Percentiles rank a stretch among this genome's conserved stretches.
phyloP scores from a whole-genome alignment of 1,140 invertebrate species.

The Aphelenchoides fujianensis region DNA sequence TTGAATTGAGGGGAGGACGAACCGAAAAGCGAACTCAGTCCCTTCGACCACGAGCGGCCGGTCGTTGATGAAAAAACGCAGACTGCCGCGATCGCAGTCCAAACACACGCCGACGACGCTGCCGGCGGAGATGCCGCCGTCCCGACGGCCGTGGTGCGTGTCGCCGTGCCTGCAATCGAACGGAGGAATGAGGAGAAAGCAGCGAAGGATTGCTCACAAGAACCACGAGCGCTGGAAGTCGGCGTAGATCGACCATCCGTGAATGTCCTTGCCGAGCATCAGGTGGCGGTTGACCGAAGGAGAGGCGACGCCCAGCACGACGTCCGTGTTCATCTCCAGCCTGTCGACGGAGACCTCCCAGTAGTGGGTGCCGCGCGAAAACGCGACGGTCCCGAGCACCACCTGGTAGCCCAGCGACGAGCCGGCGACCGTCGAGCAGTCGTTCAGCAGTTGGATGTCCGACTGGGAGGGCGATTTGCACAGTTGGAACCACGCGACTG shows the following conservation, averaged over 20 bases:
- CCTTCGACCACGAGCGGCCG: slow-evolving; percentile 69
- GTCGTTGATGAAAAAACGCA: slow-evolving; percentile 91
- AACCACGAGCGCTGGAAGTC: slow-evolving; percentile 87
- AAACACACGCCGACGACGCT: slow-evolving; percentile 84
- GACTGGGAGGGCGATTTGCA: slow-evolving; percentile 70
- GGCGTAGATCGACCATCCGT: slow-evolving; percentile 99
- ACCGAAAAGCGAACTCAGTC: slow-evolving; percentile 67
- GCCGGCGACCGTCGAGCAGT: slow-evolving; percentile 77
- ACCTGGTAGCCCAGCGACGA: slow-evolving; percentile 90
- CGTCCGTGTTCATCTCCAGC: slow-evolving; percentile 91
- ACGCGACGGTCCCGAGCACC: slow-evolving; percentile 82
- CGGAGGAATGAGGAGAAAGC: too few species aligned
- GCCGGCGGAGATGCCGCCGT: slow-evolving; percentile 83
- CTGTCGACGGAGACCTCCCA: slow-evolving; percentile 89
- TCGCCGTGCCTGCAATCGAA: too few species aligned
- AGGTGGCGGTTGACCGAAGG: slow-evolving; percentile 83
- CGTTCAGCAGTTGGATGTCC: slow-evolving; percentile 77
- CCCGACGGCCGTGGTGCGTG: slow-evolving; percentile 80
- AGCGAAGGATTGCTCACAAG: too few species aligned
- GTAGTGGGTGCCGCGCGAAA: slow-evolving; percentile 90
- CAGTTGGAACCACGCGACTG: slow-evolving; percentile 96
- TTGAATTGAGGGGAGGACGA: too few species aligned
- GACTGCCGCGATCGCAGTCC: slow-evolving; percentile 81
- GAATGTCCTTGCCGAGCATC: slow-evolving; percentile 97
- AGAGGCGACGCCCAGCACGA: slow-evolving; percentile 87